These are phyloP conservation scores for Chelon auratus DNA, from an alignment of 2,797 vertebrate species.

Conservation along the genomic window DNA sequence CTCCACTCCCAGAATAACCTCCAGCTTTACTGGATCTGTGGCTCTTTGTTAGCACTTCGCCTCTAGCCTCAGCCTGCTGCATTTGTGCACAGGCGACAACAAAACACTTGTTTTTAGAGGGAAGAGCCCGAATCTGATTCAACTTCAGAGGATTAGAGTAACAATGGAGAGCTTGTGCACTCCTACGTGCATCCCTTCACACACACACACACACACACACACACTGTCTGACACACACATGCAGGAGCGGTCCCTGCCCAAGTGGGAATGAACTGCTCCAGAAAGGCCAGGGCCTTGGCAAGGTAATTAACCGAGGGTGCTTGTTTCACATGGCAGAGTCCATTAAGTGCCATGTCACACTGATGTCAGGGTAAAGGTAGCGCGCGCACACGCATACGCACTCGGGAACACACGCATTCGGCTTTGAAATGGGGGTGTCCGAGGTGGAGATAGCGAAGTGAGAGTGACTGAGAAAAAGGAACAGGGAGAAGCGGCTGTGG, in stretches of 20 bases:
- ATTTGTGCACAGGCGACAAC: conserved; percentile 64
- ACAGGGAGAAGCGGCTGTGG: conserved; percentile 63
- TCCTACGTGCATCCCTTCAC: conserved; percentile 19
- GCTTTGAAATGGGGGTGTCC: conserved; percentile 49
- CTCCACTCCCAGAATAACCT: conserved; percentile 76
- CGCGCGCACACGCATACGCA: conserved; percentile 29
- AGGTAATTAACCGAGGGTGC: conserved; percentile 84
- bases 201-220: conserved; percentile 22
- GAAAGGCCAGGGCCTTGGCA: conserved; percentile 82
- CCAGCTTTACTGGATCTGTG: conserved; percentile 69
- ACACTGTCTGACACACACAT: conserved; percentile 3
- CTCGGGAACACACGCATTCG: conserved; percentile 23
- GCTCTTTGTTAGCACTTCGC: conserved; percentile 68
- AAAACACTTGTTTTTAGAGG: conserved; percentile 78
- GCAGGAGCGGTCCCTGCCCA: conserved; percentile 59
- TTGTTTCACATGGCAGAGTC: conserved; percentile 86
- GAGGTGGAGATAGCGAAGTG: conserved; percentile 67
- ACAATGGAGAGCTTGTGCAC: conserved; percentile 61
- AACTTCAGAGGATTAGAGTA: conserved; percentile 77
- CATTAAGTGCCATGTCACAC: conserved; percentile 84
- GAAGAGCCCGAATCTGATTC: conserved; percentile 75
- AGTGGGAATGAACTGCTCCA: conserved; percentile 78
- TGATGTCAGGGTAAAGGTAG: conserved; percentile 81
- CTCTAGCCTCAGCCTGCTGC: conserved; percentile 64
- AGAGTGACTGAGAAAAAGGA: conserved; percentile 64